These are phyloP conservation scores for Acanthurus leucopareius DNA, from an alignment of 2,797 vertebrate genomes.

Conservation along the genomic window DNA sequence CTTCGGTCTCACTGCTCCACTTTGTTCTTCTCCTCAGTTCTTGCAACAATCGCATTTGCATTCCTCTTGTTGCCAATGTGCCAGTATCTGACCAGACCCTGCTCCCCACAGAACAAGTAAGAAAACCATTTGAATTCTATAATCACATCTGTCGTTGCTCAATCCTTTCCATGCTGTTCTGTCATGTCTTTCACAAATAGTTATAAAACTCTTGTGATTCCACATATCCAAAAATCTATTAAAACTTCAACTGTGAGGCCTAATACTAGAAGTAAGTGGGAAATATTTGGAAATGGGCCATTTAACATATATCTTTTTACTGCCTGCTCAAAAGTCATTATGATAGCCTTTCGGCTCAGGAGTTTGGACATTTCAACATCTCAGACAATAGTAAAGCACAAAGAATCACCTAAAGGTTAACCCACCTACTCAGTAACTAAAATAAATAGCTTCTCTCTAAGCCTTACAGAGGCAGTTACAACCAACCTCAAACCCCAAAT, in stretches of 20 bases:
- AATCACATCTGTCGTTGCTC: neutral
- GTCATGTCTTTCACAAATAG: slow-evolving; percentile 19
- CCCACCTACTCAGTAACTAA: slow-evolving; percentile 22
- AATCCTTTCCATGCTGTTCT: neutral
- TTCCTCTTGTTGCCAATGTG: slow-evolving; percentile 99
- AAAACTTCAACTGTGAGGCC: neutral
- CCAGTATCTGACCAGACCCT: slow-evolving; percentile 99
- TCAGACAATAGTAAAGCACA: slow-evolving; percentile 3
- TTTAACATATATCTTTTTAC: neutral
- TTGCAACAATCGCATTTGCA: slow-evolving; percentile 99
- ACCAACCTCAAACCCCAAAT: neutral
- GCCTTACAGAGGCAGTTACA: slow-evolving; percentile 2
- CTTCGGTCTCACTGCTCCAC: slow-evolving; percentile 51
- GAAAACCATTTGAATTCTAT: slow-evolving; percentile 61
- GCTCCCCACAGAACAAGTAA: slow-evolving; percentile 99
- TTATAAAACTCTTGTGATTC: slow-evolving; percentile 6
- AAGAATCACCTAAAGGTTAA: neutral
- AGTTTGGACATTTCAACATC: neutral
- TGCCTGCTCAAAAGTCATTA: neutral
- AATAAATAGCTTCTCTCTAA: slow-evolving; percentile 17
- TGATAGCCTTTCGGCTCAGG: neutral
- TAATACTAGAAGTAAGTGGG: neutral
- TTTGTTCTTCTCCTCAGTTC: slow-evolving; percentile 86
- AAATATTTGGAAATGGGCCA: neutral
- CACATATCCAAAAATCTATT: slow-evolving; percentile 3